Evolutionary conservation across 2,888 invertebrate species (phyloP), one percentile per base, ranked within the genome.

Genomic region (Cyaniris semiargus): DNA sequence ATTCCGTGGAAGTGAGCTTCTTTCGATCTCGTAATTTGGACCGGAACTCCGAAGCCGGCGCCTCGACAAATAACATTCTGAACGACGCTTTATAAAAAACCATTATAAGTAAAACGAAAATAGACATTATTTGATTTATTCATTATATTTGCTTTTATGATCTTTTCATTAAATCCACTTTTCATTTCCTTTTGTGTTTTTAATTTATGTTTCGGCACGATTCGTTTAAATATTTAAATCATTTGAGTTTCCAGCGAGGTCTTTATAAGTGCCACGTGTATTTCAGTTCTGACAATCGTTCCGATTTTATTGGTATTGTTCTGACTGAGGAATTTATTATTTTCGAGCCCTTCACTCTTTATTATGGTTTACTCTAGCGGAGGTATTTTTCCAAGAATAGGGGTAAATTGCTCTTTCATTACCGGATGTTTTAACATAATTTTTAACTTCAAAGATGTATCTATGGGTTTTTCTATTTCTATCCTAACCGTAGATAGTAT

Each of bases 71-170:
- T 86, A 83, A 86, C 87, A 88, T 86, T 86, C 85, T 84, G 85
- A 85, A 82, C 81, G 85, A 81, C 85, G 85, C 86, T 86, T 88
- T 88, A 87, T 87, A 88, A 88, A 87, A 85, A 84, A 82, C 80
- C 80, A 13, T 53, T 27, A n/a, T 13, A 74, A 23, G 18, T 81
- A 80, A 82, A 83, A 81, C 83, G 85, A 88, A 88, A 89, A 88
- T 86, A 82, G 85, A 79, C 84, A 87, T 81, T 86, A 90, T 89
- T 89, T 87, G 88, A 91, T 90, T 90, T 88, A 85, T 83, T 86
- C 82, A 82, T 84, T 85, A 83, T 83, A 82, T 81, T 81, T 82
- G 80, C 80, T 80, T 81, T 78, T 79, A 79, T 79, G 81, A 82
- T 82, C 80, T 80, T 81, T 81, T 80, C 80, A 81, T 81, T 81